These are phyloP conservation scores for Tichodroma muraria DNA, from an alignment of 2,113 vertebrate genomes.

Conservation along the genomic window DNA sequence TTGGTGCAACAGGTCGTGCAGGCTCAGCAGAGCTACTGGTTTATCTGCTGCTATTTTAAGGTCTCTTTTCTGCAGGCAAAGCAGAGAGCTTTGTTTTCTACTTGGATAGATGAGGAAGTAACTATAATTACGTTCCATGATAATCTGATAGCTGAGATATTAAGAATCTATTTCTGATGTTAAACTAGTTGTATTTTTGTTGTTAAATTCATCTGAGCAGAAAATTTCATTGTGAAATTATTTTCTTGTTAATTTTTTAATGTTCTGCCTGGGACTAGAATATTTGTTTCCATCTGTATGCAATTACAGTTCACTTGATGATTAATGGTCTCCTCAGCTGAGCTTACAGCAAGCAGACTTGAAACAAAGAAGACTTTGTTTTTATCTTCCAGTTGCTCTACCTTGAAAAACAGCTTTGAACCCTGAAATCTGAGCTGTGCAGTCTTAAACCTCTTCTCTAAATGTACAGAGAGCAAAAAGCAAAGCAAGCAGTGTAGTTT, in stretches of 20 bases:
- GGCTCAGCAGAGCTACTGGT: neutral
- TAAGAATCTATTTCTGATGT: neutral
- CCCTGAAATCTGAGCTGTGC: neutral
- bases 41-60: neutral
- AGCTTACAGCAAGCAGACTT: neutral
- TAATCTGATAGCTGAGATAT: neutral
- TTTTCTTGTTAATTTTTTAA: neutral
- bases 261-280: neutral
- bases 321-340: constrained; percentile 18
- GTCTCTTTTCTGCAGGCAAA: neutral
- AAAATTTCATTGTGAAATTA: neutral
- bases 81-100: neutral
- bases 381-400: neutral
- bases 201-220: neutral
- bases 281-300: neutral
- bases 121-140: neutral
- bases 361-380: constrained; percentile 3
- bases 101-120: neutral
- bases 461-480: neutral
- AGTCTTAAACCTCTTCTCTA: neutral
- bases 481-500: neutral
- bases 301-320: neutral
- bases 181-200: neutral
- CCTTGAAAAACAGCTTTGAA: neutral
- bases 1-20: neutral